A percentile compares a stretch with the other conserved stretches of the same genome.
Evolutionary conservation across 1,140 invertebrate species (phyloP).

Genomic region (Temnothorax nylanderi): DNA sequence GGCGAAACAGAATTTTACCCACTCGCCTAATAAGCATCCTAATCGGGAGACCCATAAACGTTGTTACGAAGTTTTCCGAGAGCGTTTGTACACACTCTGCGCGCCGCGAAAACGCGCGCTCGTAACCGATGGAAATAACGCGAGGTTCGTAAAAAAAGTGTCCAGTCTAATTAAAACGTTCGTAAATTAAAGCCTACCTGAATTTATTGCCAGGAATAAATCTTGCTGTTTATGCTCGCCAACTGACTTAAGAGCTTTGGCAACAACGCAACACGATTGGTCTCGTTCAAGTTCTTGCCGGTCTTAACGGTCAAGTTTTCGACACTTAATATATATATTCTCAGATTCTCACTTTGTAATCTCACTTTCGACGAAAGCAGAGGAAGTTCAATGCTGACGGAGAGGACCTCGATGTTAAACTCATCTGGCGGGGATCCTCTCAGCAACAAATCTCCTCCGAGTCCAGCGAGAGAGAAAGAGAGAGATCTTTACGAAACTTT

Average conservation of each 20-base stretch:
- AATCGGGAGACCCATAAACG: slow-evolving; percentile 1
- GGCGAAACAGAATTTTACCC: neutral
- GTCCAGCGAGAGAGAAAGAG: slow-evolving; percentile 13
- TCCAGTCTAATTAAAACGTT: neutral
- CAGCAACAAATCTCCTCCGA: neutral
- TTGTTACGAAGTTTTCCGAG: neutral
- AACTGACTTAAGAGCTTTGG: neutral
- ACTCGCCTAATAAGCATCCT: slow-evolving; percentile 13
- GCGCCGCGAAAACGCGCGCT: neutral
- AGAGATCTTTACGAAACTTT: slow-evolving; percentile 64
- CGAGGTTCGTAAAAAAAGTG: neutral
- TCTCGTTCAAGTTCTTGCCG: neutral
- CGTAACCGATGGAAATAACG: neutral
- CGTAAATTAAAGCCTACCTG: neutral
- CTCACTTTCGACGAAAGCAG: slow-evolving; percentile 24
- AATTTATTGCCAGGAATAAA: neutral
- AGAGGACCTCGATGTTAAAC: neutral
- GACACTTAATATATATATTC: neutral
- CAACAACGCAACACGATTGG: neutral
- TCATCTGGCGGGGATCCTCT: slow-evolving; percentile 3
- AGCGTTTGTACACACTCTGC: neutral
- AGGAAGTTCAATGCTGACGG: neutral
- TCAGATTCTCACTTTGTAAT: neutral
- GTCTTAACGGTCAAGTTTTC: neutral
- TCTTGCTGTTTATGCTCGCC: neutral